Evolutionary conservation across 2,888 invertebrate species (phyloP), one percentile per base, ranked within the genome.

Genomic region (Hydrotaea cyrtoneurina): DNA sequence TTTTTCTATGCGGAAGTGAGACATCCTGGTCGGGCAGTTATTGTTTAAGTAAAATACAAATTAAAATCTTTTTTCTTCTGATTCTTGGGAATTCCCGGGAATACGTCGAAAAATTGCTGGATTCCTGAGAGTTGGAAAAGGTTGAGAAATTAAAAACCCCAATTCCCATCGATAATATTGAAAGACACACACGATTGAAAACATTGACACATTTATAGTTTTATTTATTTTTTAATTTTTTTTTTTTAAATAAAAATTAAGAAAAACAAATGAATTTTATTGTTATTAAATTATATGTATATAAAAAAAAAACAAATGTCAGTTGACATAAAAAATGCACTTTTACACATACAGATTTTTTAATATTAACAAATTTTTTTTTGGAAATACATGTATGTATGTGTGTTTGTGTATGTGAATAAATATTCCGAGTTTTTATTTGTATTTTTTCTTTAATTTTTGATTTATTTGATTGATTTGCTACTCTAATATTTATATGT

Each of bases 401-500:
- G 15, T 50, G 2, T 3, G n/a, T 50, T 8, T 50, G n/a, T 21
- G 26, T 17, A 36, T 17, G n/a, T 76, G 19, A 15, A 17, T 55
- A 74, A 39, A 62, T 21, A 81, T 36, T 7, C 26, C 26, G 19
- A 17, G 15, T 64, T 53, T 72, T 87, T 69, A 71, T 69, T 87
- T 31, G 31, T 31, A 4, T 31, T 72, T 80, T 75, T 83, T 85
- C 80, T 82, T 86, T 78, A 86, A 64, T 69, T 86, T 80, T 86
- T 78, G 83, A 72, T 79, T 82, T 82, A 83, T 85, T 86, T 69
- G 62, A 71, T 78, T 82, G 73, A 77, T 26, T 23, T 46, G 80
- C 82, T 85, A 75, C 69, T 59, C 50, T 57, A 39, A n/a, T 73
- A 73, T n/a, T 85, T 87, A 86, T 87, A n/a, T n/a, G n/a, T 88